Conservation (phyloP, 2,113 vertebrate species). For the Cettia cetti region DNA sequence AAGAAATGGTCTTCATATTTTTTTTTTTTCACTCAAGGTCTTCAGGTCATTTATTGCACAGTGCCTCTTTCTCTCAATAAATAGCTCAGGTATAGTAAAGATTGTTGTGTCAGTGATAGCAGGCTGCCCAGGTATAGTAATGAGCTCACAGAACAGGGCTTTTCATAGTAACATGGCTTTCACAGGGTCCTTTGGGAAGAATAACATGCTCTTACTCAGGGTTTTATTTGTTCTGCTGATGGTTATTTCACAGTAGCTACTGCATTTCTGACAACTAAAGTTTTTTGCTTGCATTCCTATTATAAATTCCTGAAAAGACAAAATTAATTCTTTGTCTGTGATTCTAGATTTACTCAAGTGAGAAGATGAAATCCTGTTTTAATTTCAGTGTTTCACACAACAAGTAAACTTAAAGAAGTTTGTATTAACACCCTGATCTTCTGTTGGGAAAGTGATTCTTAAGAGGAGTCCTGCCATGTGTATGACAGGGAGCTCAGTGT, state of each 20-base stretch:
- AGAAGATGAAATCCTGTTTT: conserved; percentile 36
- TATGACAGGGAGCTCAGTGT: background rate
- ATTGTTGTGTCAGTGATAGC: background rate
- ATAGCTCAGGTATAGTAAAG: background rate
- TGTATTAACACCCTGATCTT: background rate
- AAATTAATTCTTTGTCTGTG: background rate
- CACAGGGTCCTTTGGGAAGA: background rate
- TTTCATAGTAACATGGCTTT: conserved; percentile 1
- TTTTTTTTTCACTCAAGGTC: background rate
- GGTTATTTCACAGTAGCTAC: background rate
- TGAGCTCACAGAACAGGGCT: background rate
- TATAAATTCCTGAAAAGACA: background rate
- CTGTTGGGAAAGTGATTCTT: background rate
- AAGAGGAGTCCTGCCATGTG: background rate
- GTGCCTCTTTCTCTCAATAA: background rate
- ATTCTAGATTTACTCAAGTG: background rate
- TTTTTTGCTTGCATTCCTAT: background rate
- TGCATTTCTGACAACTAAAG: background rate
- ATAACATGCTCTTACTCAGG: background rate
- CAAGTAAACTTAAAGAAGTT: background rate
- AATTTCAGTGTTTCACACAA: background rate
- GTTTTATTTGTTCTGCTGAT: background rate
- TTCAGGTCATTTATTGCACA: conserved; percentile 1
- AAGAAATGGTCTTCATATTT: background rate
- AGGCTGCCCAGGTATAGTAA: background rate